Conservation (phyloP, 2,113 vertebrate species). For the Protomyctophum bolini region DNA sequence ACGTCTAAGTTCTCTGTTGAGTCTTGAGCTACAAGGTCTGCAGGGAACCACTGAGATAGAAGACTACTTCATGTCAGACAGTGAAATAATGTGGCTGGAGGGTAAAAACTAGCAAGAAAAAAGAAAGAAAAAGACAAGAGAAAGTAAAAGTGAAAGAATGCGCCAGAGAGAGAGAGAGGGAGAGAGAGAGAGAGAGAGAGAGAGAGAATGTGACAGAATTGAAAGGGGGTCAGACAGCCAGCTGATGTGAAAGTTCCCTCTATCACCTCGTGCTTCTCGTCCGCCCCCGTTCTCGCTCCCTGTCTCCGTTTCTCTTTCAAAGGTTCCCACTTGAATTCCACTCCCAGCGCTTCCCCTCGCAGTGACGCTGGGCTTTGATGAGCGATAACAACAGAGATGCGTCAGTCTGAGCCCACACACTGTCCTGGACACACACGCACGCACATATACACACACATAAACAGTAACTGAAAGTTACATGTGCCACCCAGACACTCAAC, state of each 20-base stretch:
- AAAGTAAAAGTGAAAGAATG: background rate
- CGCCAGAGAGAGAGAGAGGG: background rate
- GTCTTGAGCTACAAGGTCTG: too few relatives aligned
- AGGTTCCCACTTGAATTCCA: conserved; percentile 75
- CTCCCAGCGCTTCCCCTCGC: conserved; percentile 68
- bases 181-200: conserved; percentile 30
- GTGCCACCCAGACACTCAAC: conserved; percentile 34
- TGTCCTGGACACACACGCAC: conserved; percentile 21
- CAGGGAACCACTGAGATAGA: too few relatives aligned
- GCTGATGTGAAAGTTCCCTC: conserved; percentile 71
- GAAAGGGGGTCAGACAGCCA: conserved; percentile 60
- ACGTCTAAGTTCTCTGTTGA: too few relatives aligned
- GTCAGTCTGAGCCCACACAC: conserved; percentile 65
- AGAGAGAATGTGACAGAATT: conserved; percentile 40
- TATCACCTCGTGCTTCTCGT: conserved; percentile 72
- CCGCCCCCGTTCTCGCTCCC: conserved; percentile 53
- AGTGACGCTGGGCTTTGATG: conserved; percentile 68
- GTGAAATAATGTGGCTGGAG: background rate
- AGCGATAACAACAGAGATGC: conserved; percentile 70
- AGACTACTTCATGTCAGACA: background rate
- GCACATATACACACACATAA: conserved; percentile 29
- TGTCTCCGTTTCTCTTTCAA: conserved; percentile 53
- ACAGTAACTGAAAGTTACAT: conserved; percentile 1
- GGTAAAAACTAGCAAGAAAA: background rate
- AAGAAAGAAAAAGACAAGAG: background rate